Base-by-base conservation (phyloP, 2,113 vertebrate genomes). In the Turdus rufiventris region DNA sequence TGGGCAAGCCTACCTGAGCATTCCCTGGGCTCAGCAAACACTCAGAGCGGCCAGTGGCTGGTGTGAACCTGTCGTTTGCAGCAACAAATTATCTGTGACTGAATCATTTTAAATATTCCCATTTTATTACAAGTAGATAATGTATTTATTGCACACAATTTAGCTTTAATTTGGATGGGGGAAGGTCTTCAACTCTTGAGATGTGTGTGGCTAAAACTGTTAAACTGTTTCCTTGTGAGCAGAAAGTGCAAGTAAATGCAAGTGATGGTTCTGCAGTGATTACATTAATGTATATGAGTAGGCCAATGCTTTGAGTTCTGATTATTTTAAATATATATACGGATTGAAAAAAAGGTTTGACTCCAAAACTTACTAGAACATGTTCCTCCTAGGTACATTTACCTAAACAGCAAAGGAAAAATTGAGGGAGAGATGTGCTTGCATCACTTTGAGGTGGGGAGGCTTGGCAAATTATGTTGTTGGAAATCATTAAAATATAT, bases 401-500 rank as follows among this genome's bases (percentile, higher is more conserved):
- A 51, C 9, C 70, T 76, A 73, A 94, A 29, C 33, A 77, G 38
- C 51, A 73, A 83, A 47, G 47, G 54, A 53, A 29, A 60, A 85
- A 70, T 4, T 75, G 45, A 34, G 66, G 48, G 34, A 56, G 45
- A 74, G 19, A 36, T 72, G n/a, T 11, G 1, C 23, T 89, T 89
- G 29, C 45, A 63, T 73, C 60, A 48, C 61, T 74, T 77, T 83
- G 51, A 65, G 56, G 21, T 83, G 62, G 63, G 50, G n/a, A 94
- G 82, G 58, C 63, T 92, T 79, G 56, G 71, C 33, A 88, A 90
- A 93, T 88, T 87, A 83, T 83, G 75, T 88, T 73, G 83, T 88
- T 93, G 85, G 72, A 92, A 90, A 68, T 83, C 17, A 68, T 85
- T 95, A 88, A 90, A 88, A 92, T 80, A 92, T 29, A 91, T 92